phyloP scores from a whole-genome alignment of 2,113 vertebrate species.

The Oryzias melastigma region DNA sequence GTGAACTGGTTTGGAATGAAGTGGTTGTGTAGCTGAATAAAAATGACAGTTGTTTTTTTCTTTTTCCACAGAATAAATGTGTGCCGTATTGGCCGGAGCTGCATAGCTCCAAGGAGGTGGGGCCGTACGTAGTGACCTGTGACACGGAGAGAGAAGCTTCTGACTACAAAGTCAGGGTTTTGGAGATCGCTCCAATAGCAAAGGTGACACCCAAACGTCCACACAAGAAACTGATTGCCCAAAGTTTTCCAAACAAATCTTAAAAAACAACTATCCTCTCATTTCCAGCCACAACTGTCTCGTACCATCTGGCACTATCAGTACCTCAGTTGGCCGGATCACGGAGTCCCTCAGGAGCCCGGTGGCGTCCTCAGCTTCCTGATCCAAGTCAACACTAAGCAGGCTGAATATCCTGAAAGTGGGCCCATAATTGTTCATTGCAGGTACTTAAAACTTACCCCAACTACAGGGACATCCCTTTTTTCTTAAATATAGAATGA shows the following conservation, averaged over 20 bases:
- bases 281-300: constrained; percentile 62
- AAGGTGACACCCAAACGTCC: constrained; percentile 67
- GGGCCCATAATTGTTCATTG: constrained; percentile 94
- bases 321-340: constrained; percentile 97
- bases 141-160: constrained; percentile 73
- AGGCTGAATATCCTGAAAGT: constrained; percentile 72
- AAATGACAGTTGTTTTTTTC: neutral
- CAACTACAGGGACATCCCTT: neutral
- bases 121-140: constrained; percentile 78
- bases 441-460: constrained; percentile 77
- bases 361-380: constrained; percentile 93
- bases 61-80: constrained; percentile 86
- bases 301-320: constrained; percentile 94
- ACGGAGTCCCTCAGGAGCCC: constrained; percentile 89
- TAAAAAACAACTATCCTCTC: neutral
- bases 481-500: neutral
- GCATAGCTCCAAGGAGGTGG: constrained; percentile 69
- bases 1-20: too few relatives aligned
- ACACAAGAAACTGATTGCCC: neutral
- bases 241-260: neutral
- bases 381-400: constrained; percentile 86
- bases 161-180: constrained; percentile 85
- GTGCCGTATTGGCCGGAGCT: constrained; percentile 91
- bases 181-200: constrained; percentile 74
- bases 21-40: too few relatives aligned